These are phyloP conservation scores for Hetaerina titia DNA, from an alignment of 2,888 invertebrate genomes.

Conservation along the genomic window DNA sequence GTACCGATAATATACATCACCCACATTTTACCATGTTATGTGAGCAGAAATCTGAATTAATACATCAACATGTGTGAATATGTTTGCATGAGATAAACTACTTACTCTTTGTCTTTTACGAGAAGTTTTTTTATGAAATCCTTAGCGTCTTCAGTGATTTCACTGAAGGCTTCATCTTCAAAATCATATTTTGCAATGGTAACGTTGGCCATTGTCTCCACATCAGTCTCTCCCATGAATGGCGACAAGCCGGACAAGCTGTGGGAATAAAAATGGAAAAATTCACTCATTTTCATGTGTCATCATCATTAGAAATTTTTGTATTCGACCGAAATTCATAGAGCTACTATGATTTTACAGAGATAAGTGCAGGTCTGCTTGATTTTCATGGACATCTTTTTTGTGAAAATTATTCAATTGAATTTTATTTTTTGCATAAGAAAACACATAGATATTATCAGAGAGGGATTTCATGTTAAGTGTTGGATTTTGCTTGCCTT, in stretches of 20 bases:
- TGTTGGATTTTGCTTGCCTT: too few relatives aligned
- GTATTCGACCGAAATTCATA: not conserved
- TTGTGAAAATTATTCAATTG: too few relatives aligned
- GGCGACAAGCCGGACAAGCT: constrained; percentile 97
- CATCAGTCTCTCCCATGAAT: constrained; percentile 98
- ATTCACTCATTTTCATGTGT: not conserved
- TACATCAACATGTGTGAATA: too few relatives aligned
- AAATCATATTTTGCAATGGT: constrained; percentile 98
- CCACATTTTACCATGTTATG: not conserved
- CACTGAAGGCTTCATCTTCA: constrained; percentile 97
- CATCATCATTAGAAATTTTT: not conserved
- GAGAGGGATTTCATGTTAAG: too few relatives aligned
- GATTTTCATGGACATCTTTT: too few relatives aligned
- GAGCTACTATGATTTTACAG: too few relatives aligned
- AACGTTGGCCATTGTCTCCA: constrained; percentile 99
- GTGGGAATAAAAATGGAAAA: constrained; percentile 70
- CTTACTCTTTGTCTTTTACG: constrained; percentile 94
- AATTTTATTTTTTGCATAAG: too few relatives aligned
- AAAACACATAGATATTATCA: too few relatives aligned
- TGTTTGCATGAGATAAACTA: constrained; percentile 72
- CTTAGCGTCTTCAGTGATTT: constrained; percentile 95
- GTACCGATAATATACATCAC: too few relatives aligned
- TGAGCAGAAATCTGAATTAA: not conserved
- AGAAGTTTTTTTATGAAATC: constrained; percentile 96
- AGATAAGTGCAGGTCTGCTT: too few relatives aligned